Evolutionary conservation across 2,797 vertebrate species (phyloP).

Genomic region (Siniperca scherzeri): DNA sequence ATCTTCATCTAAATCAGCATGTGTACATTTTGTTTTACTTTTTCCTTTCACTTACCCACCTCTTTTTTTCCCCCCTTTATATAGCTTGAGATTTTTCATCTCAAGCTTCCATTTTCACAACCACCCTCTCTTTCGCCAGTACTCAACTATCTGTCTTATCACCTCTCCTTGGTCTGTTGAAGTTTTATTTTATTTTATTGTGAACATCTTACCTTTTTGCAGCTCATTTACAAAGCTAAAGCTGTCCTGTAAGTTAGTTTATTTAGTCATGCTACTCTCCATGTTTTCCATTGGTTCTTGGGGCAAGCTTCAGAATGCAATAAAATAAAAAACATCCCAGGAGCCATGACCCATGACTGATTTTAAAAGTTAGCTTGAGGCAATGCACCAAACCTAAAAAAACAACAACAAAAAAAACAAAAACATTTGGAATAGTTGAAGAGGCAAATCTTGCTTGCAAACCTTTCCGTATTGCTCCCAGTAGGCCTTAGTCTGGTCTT

Average conservation of each 20-base stretch:
- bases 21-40: not conserved
- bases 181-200: too few species aligned
- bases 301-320: slow-evolving; percentile 8
- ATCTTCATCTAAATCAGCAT: slow-evolving; percentile 1
- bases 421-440: slow-evolving; percentile 5
- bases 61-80: too few species aligned
- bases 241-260: not conserved
- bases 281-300: slow-evolving; percentile 20
- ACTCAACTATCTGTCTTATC: not conserved
- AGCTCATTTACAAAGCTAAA: slow-evolving; percentile 4
- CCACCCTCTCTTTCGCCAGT: not conserved
- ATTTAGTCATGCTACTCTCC: slow-evolving; percentile 1
- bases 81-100: not conserved
- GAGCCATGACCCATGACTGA: slow-evolving; percentile 34
- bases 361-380: slow-evolving; percentile 47
- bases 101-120: not conserved
- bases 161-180: too few species aligned
- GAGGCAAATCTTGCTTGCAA: slow-evolving; percentile 12
- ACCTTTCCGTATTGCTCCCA: slow-evolving; percentile 24
- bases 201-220: not conserved
- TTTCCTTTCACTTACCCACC: not conserved
- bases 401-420: not conserved
- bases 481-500: slow-evolving; percentile 27
- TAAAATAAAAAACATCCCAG: slow-evolving; percentile 12
- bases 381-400: slow-evolving; percentile 12